These are phyloP conservation scores for Diprion similis DNA, from an alignment of 1,140 invertebrate species.

Conservation along the genomic window DNA sequence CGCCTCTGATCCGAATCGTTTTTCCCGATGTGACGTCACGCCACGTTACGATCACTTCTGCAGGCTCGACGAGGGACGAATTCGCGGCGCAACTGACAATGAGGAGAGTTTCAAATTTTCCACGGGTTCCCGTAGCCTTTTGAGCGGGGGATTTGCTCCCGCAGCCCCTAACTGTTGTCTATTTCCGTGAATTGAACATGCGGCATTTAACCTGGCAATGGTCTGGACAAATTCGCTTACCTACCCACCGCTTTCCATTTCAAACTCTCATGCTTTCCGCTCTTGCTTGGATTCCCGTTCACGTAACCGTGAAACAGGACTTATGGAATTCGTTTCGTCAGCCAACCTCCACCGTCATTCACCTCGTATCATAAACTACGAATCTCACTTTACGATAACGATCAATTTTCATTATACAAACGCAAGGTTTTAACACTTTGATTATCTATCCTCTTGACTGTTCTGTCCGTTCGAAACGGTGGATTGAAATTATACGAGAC, in stretches of 20 bases:
- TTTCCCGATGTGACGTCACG: not conserved
- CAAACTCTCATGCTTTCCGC: not conserved
- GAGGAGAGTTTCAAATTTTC: no score
- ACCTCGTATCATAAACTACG: not conserved
- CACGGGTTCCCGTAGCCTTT: not conserved
- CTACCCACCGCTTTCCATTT: not conserved
- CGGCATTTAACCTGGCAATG: not conserved
- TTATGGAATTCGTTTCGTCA: not conserved
- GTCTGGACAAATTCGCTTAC: not conserved
- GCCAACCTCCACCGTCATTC: not conserved
- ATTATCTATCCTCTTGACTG: no score
- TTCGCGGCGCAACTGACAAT: no score
- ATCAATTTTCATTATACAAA: not conserved
- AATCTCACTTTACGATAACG: not conserved
- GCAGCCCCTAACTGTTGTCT: not conserved
- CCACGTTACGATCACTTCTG: not conserved
- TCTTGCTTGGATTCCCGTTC: not conserved
- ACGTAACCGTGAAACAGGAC: not conserved
- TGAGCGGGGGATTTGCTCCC: not conserved
- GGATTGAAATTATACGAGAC: no score
- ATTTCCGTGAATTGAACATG: not conserved
- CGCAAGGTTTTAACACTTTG: not conserved
- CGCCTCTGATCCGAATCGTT: not conserved
- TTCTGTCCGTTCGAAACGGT: no score
- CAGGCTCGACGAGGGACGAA: not conserved